Percentiles rank a stretch among this genome's conserved stretches.
These are phyloP conservation scores for Druon quercuslanigerum DNA, from an alignment of 1,140 invertebrate species.

Conservation along the genomic window DNA sequence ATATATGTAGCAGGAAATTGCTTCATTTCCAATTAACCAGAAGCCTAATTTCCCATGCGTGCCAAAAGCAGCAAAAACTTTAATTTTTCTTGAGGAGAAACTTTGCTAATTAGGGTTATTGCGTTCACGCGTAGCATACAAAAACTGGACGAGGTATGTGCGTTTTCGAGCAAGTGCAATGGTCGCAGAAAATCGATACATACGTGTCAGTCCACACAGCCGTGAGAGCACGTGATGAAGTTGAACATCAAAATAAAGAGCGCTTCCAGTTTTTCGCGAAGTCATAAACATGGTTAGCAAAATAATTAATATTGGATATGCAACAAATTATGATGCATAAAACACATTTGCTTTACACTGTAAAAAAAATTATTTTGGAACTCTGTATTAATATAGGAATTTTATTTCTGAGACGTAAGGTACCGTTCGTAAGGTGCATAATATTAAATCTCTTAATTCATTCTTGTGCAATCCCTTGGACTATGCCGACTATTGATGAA, in stretches of 20 bases:
- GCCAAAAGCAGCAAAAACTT: slow-evolving; percentile 1
- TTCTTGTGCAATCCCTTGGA: too few relatives aligned
- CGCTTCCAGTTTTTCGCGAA: background rate
- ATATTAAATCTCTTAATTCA: too few relatives aligned
- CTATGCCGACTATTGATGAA: too few relatives aligned
- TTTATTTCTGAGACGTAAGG: too few relatives aligned
- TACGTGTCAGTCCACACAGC: slow-evolving; percentile 34
- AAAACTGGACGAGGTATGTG: background rate
- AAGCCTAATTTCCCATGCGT: background rate
- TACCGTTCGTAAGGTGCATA: too few relatives aligned
- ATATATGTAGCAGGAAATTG: too few relatives aligned
- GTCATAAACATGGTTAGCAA: too few relatives aligned
- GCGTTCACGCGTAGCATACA: slow-evolving; percentile 1
- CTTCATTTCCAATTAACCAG: background rate
- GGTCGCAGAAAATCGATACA: slow-evolving; percentile 52
- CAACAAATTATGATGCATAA: too few relatives aligned
- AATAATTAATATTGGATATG: too few relatives aligned
- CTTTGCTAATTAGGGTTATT: slow-evolving; percentile 11
- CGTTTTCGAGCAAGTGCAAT: slow-evolving; percentile 46
- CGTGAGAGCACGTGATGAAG: slow-evolving; percentile 43
- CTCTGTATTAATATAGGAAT: too few relatives aligned
- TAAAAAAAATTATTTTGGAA: too few relatives aligned
- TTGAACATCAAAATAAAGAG: slow-evolving; percentile 35
- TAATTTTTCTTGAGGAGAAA: slow-evolving; percentile 9
- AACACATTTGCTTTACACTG: too few relatives aligned